Base-by-base conservation (phyloP, 2,888 invertebrate species). In the Punctoribates punctum region DNA sequence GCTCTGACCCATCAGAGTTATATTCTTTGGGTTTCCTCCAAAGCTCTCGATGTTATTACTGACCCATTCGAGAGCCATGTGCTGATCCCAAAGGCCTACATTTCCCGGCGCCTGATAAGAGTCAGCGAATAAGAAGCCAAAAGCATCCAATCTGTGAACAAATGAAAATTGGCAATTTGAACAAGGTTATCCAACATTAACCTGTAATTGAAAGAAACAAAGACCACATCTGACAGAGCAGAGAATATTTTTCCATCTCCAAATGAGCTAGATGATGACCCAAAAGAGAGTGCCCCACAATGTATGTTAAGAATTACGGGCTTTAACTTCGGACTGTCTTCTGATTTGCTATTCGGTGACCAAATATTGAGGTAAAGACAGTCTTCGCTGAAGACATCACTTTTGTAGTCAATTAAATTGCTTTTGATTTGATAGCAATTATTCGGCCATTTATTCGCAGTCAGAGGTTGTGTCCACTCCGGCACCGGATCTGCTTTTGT, bases 11-110 rank as follows among this genome's bases (percentile, higher is more conserved):
- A 73, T 51, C 1, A 73, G 23, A 0, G 73, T 73, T 20, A 75
- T 46, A 0, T 15, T 11, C 8, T 75, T 54, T 17, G 75, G 54
- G 73, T 75, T n/a, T 0, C 75, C 75, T 27, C 75, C 75, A 54
- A 75, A 75, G 17, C 73, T 13, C 38, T 72, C 29, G 27, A 75
- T 75, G n/a, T 75, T 75, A 0, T 75, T 34, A 3, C 57, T 38
- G 5, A 75, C 15, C 75, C 75, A 75, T 54, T 75, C 6, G 1
- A 75, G 15, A 25, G 73, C 75, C 25, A 75, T 15, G 0, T 9
- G 0, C 27, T 75, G 75, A 60, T 75, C 75, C 57, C 57, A 75
- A 8, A 75, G 42, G 15, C 75, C 75, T 17, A 38, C 9, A 75
- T 75, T 75, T 1, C 75, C 75, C 0, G 70, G 70, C 6, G 72